Conservation (phyloP, 2,797 vertebrate species). For the Todus mexicanus region DNA sequence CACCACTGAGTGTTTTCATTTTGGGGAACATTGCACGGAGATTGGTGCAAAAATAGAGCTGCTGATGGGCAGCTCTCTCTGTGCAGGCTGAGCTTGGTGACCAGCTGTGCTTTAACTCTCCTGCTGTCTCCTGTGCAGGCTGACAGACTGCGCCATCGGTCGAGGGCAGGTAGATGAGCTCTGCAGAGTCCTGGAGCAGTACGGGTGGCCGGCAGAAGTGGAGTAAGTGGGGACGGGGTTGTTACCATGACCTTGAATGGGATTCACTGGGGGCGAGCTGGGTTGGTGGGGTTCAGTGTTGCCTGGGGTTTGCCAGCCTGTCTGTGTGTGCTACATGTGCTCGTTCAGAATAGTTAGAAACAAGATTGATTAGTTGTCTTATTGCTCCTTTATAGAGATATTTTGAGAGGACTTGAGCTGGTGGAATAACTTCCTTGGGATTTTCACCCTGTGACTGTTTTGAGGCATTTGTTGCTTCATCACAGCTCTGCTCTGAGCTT, state of each 20-base stretch:
- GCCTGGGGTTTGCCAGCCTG: background rate
- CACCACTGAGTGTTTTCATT: background rate
- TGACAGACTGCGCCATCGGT: constrained; percentile 74
- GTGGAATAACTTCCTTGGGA: background rate
- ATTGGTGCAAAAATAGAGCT: background rate
- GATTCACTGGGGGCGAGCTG: background rate
- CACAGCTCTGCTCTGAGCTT: background rate
- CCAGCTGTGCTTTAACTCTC: background rate
- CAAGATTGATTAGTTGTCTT: background rate
- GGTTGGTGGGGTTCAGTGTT: background rate
- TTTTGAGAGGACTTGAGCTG: background rate
- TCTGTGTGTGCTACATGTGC: rapidly evolving
- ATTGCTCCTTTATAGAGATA: background rate
- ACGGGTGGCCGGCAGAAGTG: constrained; percentile 71
- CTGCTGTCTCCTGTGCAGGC: constrained; percentile 49
- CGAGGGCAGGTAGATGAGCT: constrained; percentile 67
- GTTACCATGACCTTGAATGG: background rate
- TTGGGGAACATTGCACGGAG: rapidly evolving
- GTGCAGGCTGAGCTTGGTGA: background rate
- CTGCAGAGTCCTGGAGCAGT: constrained; percentile 70
- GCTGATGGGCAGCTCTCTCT: background rate
- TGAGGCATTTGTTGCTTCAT: background rate
- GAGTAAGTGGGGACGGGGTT: constrained; percentile 74
- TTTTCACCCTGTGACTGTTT: background rate
- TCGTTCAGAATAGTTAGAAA: background rate